These are phyloP conservation scores for Ceratina australensis DNA, from an alignment of 1,140 invertebrate genomes.

Conservation along the genomic window DNA sequence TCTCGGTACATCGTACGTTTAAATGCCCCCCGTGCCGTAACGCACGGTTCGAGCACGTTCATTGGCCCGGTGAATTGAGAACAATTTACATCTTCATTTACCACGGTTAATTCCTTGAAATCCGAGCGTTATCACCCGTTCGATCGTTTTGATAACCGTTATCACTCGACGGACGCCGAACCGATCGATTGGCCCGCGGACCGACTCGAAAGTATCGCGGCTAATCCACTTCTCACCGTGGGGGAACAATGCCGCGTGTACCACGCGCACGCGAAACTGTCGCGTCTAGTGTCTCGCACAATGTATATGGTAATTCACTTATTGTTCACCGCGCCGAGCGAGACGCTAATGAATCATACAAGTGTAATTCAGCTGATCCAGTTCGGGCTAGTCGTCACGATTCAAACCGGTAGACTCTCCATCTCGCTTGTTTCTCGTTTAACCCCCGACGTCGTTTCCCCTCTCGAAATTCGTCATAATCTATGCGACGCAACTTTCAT, in stretches of 20 bases:
- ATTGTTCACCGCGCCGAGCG: constrained; percentile 29
- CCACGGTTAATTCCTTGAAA: no score
- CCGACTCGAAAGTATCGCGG: no score
- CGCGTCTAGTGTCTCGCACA: constrained; percentile 27
- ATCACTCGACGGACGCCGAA: no score
- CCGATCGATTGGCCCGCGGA: no score
- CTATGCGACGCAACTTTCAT: not conserved
- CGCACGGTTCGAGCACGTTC: not conserved
- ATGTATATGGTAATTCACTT: constrained; percentile 47
- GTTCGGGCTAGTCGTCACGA: constrained; percentile 27
- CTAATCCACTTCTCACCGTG: constrained; percentile 22
- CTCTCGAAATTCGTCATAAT: not conserved
- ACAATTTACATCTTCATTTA: no score
- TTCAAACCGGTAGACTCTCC: not conserved
- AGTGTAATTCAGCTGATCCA: constrained; percentile 49
- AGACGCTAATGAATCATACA: constrained; percentile 53
- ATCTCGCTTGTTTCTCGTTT: no score
- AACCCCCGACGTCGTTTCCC: not conserved
- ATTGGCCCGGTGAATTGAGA: no score
- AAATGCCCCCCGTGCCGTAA: not conserved
- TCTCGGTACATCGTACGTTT: not conserved
- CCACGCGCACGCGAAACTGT: constrained; percentile 28
- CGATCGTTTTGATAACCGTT: no score
- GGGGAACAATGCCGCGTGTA: constrained; percentile 12
- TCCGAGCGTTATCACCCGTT: no score